Conservation (phyloP, 2,888 invertebrate genomes). For the Plagodis pulveraria region DNA sequence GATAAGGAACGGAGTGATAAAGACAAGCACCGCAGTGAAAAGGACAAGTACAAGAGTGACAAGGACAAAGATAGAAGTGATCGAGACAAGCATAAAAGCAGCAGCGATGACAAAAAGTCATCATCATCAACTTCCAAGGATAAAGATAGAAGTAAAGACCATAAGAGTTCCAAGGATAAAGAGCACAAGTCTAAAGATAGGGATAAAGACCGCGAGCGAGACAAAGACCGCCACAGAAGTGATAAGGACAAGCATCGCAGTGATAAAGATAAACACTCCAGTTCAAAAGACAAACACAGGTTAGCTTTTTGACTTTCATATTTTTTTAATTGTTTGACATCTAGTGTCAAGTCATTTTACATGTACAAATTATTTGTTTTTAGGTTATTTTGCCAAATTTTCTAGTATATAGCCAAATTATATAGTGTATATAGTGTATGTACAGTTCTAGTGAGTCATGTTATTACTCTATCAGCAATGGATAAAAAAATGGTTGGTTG, state of each 20-base stretch:
- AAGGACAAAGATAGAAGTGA: constrained; percentile 63
- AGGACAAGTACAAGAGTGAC: constrained; percentile 74
- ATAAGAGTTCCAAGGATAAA: constrained; percentile 74
- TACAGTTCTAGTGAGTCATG: too few species aligned
- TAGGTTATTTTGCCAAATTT: constrained; percentile 7
- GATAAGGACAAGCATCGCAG: constrained; percentile 74
- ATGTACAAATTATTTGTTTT: constrained; percentile 2
- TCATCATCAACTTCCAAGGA: constrained; percentile 64
- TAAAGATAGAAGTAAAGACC: constrained; percentile 50
- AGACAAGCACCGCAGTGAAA: constrained; percentile 59
- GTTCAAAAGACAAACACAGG: constrained; percentile 86
- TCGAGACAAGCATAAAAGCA: constrained; percentile 64
- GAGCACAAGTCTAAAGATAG: constrained; percentile 75
- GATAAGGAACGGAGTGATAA: constrained; percentile 56
- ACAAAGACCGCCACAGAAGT: constrained; percentile 72
- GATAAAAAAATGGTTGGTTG: neutral
- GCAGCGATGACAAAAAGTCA: constrained; percentile 63
- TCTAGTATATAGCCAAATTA: constrained; percentile 9
- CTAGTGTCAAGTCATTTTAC: constrained; percentile 14
- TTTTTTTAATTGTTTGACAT: constrained; percentile 19
- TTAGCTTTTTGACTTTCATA: constrained; percentile 41
- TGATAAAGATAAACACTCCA: constrained; percentile 77
- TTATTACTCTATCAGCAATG: neutral
- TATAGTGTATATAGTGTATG: neutral
- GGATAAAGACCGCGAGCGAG: constrained; percentile 57